These are phyloP conservation scores for Ammospiza maritima DNA, from an alignment of 2,797 vertebrate species.

Conservation along the genomic window DNA sequence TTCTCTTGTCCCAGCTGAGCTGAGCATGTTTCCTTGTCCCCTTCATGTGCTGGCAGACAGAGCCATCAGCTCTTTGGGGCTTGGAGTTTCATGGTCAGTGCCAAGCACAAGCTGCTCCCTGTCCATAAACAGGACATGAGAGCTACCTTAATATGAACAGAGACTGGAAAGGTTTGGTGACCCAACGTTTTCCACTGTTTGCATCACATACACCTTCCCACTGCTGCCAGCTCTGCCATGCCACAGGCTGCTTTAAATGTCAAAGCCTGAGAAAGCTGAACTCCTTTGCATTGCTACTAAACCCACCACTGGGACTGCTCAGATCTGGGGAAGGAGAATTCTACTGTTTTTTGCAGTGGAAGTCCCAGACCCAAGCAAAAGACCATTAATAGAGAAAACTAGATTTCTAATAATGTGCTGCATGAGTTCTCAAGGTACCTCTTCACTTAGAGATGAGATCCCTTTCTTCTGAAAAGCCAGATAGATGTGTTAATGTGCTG, in stretches of 20 bases:
- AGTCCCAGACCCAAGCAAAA: not conserved
- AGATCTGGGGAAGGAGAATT: not conserved
- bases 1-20: not conserved
- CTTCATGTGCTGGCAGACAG: not conserved
- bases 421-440: not conserved
- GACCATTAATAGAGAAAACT: not conserved
- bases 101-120: not conserved
- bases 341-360: not conserved
- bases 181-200: not conserved
- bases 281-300: slow-evolving; percentile 23
- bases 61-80: not conserved
- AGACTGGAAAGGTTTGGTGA: not conserved
- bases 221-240: slow-evolving; percentile 47
- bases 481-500: not conserved
- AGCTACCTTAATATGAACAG: not conserved
- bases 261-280: slow-evolving; percentile 51
- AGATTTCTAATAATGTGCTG: not conserved
- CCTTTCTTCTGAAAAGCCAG: not conserved
- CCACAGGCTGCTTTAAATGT: slow-evolving; percentile 36
- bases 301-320: not conserved
- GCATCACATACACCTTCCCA: not conserved
- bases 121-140: not conserved
- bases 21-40: rapidly evolving
- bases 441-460: not conserved
- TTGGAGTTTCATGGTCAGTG: not conserved